Evolutionary conservation across 2,888 invertebrate species (phyloP).

Genomic region (Spodoptera picta): DNA sequence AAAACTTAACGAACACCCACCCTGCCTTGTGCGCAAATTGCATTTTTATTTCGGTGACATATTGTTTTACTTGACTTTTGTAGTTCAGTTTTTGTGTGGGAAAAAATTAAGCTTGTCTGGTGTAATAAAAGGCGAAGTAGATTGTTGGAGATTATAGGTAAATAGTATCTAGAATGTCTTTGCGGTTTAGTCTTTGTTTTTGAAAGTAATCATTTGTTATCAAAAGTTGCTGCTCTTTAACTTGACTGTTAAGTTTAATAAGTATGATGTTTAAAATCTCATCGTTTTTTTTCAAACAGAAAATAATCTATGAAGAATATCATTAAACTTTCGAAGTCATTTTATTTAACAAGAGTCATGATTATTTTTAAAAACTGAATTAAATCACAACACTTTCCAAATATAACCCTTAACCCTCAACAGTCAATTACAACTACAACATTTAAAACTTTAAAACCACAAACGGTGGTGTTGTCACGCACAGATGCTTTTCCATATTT

Average conservation of each 20-base stretch:
- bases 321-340: too few species aligned
- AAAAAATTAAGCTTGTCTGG: slow-evolving; percentile 5
- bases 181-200: too few species aligned
- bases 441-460: slow-evolving; percentile 53
- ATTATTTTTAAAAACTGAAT: neutral
- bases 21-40: slow-evolving; percentile 52
- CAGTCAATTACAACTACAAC: slow-evolving; percentile 22
- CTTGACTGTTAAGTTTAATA: too few species aligned
- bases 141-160: too few species aligned
- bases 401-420: neutral
- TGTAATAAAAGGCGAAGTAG: neutral
- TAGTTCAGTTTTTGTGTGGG: slow-evolving; percentile 22
- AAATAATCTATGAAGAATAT: too few species aligned
- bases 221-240: too few species aligned
- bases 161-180: too few species aligned
- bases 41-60: slow-evolving; percentile 28
- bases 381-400: neutral
- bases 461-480: slow-evolving; percentile 70
- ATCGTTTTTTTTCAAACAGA: too few species aligned
- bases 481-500: slow-evolving; percentile 76
- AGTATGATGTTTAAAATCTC: too few species aligned
- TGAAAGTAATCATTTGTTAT: too few species aligned
- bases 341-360: too few species aligned
- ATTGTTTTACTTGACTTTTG: slow-evolving; percentile 22
- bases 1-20: slow-evolving; percentile 83